Percentiles rank a stretch among this genome's conserved stretches.
phyloP scores from a whole-genome alignment of 2,888 invertebrate species.

The Spicauda simplicius region DNA sequence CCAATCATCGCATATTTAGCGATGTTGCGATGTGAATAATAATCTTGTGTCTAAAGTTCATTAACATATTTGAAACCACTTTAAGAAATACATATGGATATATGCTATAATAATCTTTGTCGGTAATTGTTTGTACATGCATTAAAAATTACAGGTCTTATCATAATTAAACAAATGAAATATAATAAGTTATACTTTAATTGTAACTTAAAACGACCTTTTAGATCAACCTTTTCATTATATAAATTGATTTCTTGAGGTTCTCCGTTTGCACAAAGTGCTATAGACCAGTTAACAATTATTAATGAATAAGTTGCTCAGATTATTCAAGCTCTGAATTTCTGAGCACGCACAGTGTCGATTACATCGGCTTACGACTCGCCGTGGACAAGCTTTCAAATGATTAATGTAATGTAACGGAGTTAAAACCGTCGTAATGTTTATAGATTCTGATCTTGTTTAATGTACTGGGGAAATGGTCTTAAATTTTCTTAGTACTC shows the following conservation, averaged over 20 bases:
- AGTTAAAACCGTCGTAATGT: not conserved
- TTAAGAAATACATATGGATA: no score
- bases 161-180: no score
- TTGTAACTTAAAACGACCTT: no score
- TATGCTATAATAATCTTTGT: no score
- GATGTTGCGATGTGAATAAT: no score
- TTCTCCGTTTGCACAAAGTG: not conserved
- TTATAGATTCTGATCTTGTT: constrained; percentile 1
- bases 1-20: no score
- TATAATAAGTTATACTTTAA: no score
- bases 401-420: constrained; percentile 2
- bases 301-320: constrained; percentile 1
- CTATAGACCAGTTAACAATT: not conserved
- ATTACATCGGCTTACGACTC: not conserved
- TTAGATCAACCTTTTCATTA: not conserved
- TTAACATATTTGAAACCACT: no score
- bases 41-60: no score
- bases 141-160: no score
- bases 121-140: no score
- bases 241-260: not conserved
- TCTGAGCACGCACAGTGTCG: constrained; percentile 1
- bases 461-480: not conserved
- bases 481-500: not conserved
- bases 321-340: constrained; percentile 1
- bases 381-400: not conserved